Conservation (phyloP, 2,888 invertebrate species). For the Dolichopus griseipennis region DNA sequence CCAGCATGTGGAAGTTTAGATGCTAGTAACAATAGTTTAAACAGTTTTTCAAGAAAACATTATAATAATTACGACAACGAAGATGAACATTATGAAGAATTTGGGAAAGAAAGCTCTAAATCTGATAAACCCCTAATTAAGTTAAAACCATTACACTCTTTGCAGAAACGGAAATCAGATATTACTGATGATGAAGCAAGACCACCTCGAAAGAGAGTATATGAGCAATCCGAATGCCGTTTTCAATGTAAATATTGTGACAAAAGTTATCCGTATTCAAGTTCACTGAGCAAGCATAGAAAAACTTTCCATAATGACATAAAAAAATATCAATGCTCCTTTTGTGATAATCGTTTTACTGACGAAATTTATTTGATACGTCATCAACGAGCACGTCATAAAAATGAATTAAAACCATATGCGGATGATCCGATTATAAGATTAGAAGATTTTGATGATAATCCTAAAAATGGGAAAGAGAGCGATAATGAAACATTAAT, state of each 20-base stretch:
- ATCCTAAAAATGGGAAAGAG: background rate
- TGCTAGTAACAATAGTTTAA: background rate
- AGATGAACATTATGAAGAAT: background rate
- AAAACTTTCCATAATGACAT: background rate
- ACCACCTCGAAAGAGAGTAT: background rate
- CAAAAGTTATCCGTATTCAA: conserved; percentile 8
- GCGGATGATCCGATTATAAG: background rate
- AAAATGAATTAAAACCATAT: background rate
- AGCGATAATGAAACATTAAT: background rate
- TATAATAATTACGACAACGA: background rate
- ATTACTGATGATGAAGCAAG: background rate
- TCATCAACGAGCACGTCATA: background rate
- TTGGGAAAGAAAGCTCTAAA: background rate
- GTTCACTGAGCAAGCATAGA: background rate
- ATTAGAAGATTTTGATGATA: background rate
- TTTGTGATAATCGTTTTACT: too few species aligned
- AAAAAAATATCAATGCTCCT: background rate
- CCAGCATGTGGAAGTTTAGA: conserved; percentile 2
- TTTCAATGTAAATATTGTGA: conserved; percentile 10
- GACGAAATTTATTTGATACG: background rate
- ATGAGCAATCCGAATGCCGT: background rate
- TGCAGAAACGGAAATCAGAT: background rate
- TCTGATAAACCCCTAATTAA: background rate
- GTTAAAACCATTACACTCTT: background rate
- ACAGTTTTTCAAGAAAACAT: background rate